Base-by-base conservation (phyloP, 2,888 invertebrate genomes). In the Teleiodes luculella region DNA sequence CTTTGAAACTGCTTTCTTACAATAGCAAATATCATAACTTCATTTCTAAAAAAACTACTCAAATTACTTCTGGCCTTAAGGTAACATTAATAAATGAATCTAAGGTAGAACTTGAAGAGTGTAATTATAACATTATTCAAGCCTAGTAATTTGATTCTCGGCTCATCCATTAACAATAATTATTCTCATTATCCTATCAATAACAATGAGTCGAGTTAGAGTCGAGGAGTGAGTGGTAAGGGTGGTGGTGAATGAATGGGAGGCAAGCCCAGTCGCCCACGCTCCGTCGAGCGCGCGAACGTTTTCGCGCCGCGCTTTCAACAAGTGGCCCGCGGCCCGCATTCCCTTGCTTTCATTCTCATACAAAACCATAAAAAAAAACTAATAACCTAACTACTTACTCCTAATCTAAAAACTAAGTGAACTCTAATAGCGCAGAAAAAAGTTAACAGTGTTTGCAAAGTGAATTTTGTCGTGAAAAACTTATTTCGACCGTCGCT, bases 261-360 rank as follows among this genome's bases (percentile, higher is more conserved):
- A 71, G 78, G 77, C 76, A 76, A 82, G 86, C 86, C 85, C 88
- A 88, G 88, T 87, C 83, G 86, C 72, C 78, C 75, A 79, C 78
- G 84, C 81, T 83, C 78, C 80, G 83, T 65, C 81, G 83, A 76
- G 80, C 86, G 87, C 86, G 86, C 85, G 86, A 84, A 85, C 86
- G 86, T 84, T 76, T 65, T 62, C 67, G 67, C 70, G 60, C 56
- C 64, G 59, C 64, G 66, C 61, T 74, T 71, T 81, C 85, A 84
- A 86, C 85, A 86, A 86, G 84, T 86, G 79, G 74, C 66, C 64
- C 59, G 61, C n/a, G n/a, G n/a, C n/a, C n/a, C n/a, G n/a, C n/a
- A 56, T 61, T 48, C 59, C 50, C 68, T 71, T 65, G 16, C 31
- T 31, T 60, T 57, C 62, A 61, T 51, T 3, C 43, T 2, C 24